A percentile compares a stretch with the other conserved stretches of the same genome.
phyloP scores from a whole-genome alignment of 2,888 invertebrate genomes.

The Athalia rosae region DNA sequence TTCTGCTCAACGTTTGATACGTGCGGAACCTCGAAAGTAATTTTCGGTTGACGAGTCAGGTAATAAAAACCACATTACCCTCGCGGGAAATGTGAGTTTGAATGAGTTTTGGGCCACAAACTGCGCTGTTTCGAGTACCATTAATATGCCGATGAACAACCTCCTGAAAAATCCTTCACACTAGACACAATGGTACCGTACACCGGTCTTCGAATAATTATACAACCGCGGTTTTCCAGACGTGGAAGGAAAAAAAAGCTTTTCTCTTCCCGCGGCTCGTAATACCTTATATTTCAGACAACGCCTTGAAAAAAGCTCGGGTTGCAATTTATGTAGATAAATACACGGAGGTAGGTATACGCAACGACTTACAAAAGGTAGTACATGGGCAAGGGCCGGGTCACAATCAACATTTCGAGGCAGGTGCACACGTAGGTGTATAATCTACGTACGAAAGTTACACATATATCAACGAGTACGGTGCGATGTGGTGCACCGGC shows the following conservation, averaged over 20 bases:
- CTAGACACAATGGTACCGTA: background rate
- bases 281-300: too few relatives aligned
- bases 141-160: background rate
- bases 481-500: background rate
- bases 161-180: background rate
- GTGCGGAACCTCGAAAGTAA: background rate
- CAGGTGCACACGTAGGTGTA: background rate
- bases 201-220: too few relatives aligned
- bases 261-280: too few relatives aligned
- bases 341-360: too few relatives aligned
- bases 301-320: too few relatives aligned
- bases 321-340: too few relatives aligned
- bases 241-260: too few relatives aligned
- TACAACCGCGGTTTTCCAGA: too few relatives aligned
- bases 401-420: too few relatives aligned
- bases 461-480: too few relatives aligned
- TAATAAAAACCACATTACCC: conserved; percentile 6
- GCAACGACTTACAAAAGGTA: too few relatives aligned
- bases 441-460: background rate
- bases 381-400: too few relatives aligned
- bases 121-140: conserved; percentile 7
- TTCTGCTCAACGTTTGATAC: background rate
- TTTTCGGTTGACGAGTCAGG: conserved; percentile 2
- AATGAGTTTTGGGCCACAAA: background rate
- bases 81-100: conserved; percentile 1